Evolutionary conservation across 2,113 vertebrate species (phyloP).

Genomic region (Entomyzon cyanotis): DNA sequence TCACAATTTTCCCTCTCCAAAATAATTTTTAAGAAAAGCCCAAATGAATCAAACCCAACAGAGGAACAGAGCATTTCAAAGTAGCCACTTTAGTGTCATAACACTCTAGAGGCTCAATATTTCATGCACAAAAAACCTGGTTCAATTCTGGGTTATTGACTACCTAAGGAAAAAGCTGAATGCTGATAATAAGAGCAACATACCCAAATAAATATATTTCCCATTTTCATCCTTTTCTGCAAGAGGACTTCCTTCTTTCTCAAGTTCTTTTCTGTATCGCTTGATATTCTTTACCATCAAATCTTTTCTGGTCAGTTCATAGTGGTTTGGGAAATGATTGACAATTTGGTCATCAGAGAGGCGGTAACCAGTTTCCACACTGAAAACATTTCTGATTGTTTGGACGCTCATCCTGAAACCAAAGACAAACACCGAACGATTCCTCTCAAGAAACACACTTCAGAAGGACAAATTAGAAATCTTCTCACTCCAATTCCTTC

Average conservation of each 20-base stretch:
- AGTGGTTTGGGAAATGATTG: slow-evolving; percentile 98
- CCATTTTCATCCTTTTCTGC: slow-evolving; percentile 97
- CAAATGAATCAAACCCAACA: neutral
- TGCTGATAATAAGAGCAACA: neutral
- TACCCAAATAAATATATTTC: slow-evolving; percentile 93
- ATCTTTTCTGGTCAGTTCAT: slow-evolving; percentile 95
- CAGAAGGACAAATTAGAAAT: neutral
- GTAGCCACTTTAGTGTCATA: neutral
- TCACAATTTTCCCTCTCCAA: neutral
- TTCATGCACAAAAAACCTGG: neutral
- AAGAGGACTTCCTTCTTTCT: slow-evolving; percentile 91
- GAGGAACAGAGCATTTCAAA: neutral
- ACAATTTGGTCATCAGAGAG: slow-evolving; percentile 96
- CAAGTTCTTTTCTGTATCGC: slow-evolving; percentile 92
- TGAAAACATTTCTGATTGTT: slow-evolving; percentile 95
- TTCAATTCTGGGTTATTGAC: neutral
- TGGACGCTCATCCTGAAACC: slow-evolving; percentile 94
- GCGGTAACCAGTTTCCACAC: slow-evolving; percentile 94
- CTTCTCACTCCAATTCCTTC: neutral
- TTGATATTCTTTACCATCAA: slow-evolving; percentile 99
- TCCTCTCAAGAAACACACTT: neutral
- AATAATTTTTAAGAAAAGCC: neutral
- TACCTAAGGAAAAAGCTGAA: neutral
- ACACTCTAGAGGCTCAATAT: neutral
- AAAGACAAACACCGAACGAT: neutral